Base-by-base conservation (phyloP, 2,888 invertebrate species). In the Dryomyza anilis region DNA sequence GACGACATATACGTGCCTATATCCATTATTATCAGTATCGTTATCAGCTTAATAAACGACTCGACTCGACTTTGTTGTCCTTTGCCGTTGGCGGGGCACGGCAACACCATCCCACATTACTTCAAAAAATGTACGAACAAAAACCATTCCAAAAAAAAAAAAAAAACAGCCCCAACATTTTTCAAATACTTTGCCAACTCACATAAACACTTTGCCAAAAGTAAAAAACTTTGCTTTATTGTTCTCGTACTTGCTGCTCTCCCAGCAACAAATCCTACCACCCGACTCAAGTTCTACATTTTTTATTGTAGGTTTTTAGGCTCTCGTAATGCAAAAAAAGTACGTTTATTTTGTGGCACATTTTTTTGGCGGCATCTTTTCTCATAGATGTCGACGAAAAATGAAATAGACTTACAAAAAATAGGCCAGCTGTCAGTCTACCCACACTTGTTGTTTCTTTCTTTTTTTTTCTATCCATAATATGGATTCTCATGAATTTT, bases 121-220 rank as follows among this genome's bases (percentile, higher is more conserved):
- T n/a, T n/a, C n/a, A n/a, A n/a, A n/a, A n/a, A n/a, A n/a, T n/a
- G n/a, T n/a, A n/a, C n/a, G n/a, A n/a, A n/a, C n/a, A n/a, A n/a
- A n/a, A n/a, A n/a, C n/a, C n/a, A n/a, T n/a, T n/a, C n/a, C n/a
- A n/a, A n/a, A n/a, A n/a, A n/a, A n/a, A n/a, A n/a, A n/a, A n/a
- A n/a, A n/a, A n/a, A n/a, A n/a, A n/a, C n/a, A n/a, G n/a, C n/a
- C n/a, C n/a, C n/a, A n/a, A n/a, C n/a, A n/a, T n/a, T n/a, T n/a
- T n/a, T n/a, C n/a, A n/a, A 16, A 19, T 25, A 58, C 45, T 45
- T 58, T 72, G 69, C 68, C 66, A 71, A 68, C 72, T 66, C 75
- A 75, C 75, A 66, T 63, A 66, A 63, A 63, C 66, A 66, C 63
- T 55, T 66, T 36, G 68, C 69, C 33, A 25, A 60, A 52, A 50